phyloP scores from a whole-genome alignment of 2,113 vertebrate genomes.

The Platanista minor region DNA sequence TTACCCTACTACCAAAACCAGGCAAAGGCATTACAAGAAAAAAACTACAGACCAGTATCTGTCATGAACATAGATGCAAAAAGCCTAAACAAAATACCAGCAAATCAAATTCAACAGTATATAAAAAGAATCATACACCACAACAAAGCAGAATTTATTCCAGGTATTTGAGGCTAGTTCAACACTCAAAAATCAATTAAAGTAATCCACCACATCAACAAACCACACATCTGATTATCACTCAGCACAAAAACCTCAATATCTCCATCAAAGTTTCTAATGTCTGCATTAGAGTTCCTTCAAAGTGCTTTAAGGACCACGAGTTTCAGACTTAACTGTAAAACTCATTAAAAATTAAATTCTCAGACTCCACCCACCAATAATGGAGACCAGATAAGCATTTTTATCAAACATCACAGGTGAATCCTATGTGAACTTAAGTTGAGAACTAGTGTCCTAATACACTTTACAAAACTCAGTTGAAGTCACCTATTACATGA shows the following conservation, averaged over 20 bases:
- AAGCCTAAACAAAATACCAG: neutral
- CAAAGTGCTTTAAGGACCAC: neutral
- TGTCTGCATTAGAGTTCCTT: neutral
- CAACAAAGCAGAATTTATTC: neutral
- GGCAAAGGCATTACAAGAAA: neutral
- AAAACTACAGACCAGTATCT: neutral
- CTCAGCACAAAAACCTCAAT: neutral
- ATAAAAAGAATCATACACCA: neutral
- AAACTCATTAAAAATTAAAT: conserved; percentile 5
- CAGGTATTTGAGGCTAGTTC: neutral
- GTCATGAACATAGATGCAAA: neutral
- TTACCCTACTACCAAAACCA: neutral
- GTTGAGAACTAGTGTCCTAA: neutral
- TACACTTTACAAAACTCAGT: neutral
- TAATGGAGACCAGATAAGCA: neutral
- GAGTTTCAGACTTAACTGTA: neutral
- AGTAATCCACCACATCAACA: neutral
- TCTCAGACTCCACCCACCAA: neutral
- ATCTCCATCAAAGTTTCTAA: neutral
- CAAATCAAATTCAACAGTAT: neutral
- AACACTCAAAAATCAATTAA: neutral
- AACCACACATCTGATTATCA: neutral
- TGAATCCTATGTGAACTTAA: neutral
- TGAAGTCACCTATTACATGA: neutral
- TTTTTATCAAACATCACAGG: neutral